Conservation (phyloP, 2,797 vertebrate species). For the Sebastes itinus region DNA sequence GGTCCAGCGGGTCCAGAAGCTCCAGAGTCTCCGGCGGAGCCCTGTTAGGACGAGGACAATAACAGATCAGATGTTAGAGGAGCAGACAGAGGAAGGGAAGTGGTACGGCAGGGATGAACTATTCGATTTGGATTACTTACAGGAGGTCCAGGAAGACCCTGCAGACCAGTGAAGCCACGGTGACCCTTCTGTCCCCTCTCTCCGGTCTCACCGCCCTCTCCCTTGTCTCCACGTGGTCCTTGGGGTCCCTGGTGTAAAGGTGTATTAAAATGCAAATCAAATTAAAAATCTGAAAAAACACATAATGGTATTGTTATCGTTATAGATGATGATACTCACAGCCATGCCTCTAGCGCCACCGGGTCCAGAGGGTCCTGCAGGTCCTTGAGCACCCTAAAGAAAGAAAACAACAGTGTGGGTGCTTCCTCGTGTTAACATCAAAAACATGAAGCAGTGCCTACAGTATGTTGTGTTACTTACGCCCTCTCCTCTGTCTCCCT, state of each 20-base stretch:
- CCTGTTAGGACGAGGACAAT: constrained; percentile 76
- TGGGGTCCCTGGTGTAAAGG: constrained; percentile 89
- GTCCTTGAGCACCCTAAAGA: constrained; percentile 93
- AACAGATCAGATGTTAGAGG: constrained; percentile 12
- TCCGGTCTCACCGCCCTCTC: constrained; percentile 92
- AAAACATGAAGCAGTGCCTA: background rate
- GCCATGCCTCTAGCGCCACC: constrained; percentile 93
- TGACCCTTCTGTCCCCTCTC: constrained; percentile 97
- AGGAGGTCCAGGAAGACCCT: constrained; percentile 95
- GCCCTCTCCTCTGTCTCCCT: constrained; percentile 94
- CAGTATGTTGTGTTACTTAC: constrained; percentile 80
- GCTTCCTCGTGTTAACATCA: constrained; percentile 3
- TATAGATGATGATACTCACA: constrained; percentile 81
- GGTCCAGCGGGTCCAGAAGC: constrained; percentile 89
- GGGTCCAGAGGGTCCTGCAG: constrained; percentile 89
- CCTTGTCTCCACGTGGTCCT: constrained; percentile 97
- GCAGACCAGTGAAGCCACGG: constrained; percentile 96
- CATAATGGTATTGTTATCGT: background rate
- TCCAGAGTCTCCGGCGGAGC: constrained; percentile 92
- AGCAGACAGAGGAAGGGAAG: background rate
- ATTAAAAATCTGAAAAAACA: background rate
- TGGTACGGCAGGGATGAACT: background rate
- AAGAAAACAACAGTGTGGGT: constrained; percentile 25
- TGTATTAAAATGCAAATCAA: constrained; percentile 13
- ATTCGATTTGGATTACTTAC: constrained; percentile 79